These are phyloP conservation scores for Hoplodrina ambigua DNA, from an alignment of 2,888 invertebrate genomes.

Conservation along the genomic window DNA sequence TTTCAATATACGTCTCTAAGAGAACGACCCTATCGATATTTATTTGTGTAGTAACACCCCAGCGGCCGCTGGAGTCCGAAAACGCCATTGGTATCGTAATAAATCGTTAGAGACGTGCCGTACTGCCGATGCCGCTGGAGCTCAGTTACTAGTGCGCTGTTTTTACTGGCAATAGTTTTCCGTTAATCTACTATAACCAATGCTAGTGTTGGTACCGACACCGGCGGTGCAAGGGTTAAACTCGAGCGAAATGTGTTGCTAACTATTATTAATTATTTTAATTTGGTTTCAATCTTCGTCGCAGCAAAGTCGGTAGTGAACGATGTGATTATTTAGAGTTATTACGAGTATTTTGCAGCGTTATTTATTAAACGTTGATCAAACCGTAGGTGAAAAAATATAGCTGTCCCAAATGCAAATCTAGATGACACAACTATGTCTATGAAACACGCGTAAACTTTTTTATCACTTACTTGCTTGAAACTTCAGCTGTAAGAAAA, in stretches of 20 bases:
- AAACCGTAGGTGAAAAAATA: not conserved
- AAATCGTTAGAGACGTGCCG: constrained; percentile 81
- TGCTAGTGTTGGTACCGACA: constrained; percentile 58
- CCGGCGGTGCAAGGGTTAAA: constrained; percentile 53
- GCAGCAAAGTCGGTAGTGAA: not conserved
- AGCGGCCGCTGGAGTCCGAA: constrained; percentile 77
- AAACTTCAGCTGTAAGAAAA: constrained; percentile 45
- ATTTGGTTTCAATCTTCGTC: constrained; percentile 3
- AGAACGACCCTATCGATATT: constrained; percentile 80
- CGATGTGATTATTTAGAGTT: not conserved
- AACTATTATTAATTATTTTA: constrained; percentile 6
- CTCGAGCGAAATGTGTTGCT: constrained; percentile 6
- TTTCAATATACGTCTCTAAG: constrained; percentile 79
- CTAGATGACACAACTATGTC: constrained; percentile 7
- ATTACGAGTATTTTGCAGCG: not conserved
- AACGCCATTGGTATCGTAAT: constrained; percentile 81
- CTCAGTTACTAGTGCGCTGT: constrained; percentile 70
- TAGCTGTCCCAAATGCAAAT: not conserved
- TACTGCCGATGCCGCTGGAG: constrained; percentile 53
- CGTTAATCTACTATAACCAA: constrained; percentile 74
- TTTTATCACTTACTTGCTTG: constrained; percentile 36
- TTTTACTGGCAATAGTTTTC: constrained; percentile 81
- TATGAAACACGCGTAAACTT: constrained; percentile 33
- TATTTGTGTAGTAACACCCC: constrained; percentile 84
- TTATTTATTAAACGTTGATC: not conserved